Percentiles rank a stretch among this genome's conserved stretches.
phyloP scores from a whole-genome alignment of 2,797 vertebrate genomes.

The Catostomus latipinnis region DNA sequence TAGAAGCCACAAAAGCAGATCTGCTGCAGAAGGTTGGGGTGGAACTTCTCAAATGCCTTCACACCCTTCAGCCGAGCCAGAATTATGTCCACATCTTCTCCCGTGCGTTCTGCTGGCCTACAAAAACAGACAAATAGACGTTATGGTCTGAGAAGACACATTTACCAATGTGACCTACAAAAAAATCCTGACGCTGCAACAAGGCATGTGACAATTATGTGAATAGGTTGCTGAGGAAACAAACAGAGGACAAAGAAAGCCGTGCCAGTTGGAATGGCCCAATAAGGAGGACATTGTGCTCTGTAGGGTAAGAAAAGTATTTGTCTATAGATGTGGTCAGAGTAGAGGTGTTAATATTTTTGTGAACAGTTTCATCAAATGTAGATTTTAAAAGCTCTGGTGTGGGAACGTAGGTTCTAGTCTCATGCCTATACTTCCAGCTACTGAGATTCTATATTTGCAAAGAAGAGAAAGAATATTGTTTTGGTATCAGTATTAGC shows the following conservation, averaged over 20 bases:
- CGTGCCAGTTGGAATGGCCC: not conserved
- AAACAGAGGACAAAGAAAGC: constrained; percentile 2
- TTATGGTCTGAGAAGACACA: not conserved
- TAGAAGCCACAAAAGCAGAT: constrained; percentile 97
- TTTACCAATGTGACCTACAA: constrained; percentile 7
- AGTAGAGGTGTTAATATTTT: not conserved
- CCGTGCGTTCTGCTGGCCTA: constrained; percentile 93
- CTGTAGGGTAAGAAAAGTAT: constrained; percentile 8
- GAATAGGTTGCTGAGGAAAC: not conserved
- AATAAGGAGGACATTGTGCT: constrained; percentile 14
- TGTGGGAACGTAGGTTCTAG: too few relatives aligned
- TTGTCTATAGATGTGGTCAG: not conserved
- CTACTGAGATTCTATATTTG: too few relatives aligned
- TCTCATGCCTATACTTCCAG: too few relatives aligned
- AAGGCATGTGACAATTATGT: constrained; percentile 32
- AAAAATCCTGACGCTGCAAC: constrained; percentile 2
- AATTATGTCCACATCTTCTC: constrained; percentile 97
- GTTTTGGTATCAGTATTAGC: too few relatives aligned
- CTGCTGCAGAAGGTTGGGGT: constrained; percentile 93
- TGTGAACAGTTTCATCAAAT: not conserved
- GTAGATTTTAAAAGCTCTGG: not conserved
- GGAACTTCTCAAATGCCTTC: constrained; percentile 96
- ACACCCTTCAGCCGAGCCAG: constrained; percentile 91
- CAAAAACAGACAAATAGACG: constrained; percentile 24
- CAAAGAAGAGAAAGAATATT: too few relatives aligned